Base-by-base conservation (phyloP, 1,140 invertebrate species). In the Trinorchestia longiramus region DNA sequence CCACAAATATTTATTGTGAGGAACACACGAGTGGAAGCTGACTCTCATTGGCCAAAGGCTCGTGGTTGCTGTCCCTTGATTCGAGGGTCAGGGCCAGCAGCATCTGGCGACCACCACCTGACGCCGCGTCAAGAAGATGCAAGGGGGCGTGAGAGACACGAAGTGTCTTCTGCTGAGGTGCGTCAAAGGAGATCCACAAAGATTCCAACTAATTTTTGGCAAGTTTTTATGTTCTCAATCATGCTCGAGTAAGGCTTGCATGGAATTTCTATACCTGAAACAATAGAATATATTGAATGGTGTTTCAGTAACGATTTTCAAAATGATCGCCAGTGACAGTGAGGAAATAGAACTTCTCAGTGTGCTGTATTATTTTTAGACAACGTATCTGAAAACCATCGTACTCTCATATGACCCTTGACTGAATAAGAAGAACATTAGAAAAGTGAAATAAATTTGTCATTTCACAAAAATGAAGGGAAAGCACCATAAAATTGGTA, bases 11-110 rank as follows among this genome's bases (percentile, higher is more conserved):
- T 90, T 90, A 15, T 28, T 28, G 88, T 90, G 15, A 42, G 88
- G n/a, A 90, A 90, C 43, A 90, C n/a, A 90, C 41, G 43, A 11
- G 88, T 4, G 88, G 41, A 90, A 43, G 88, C n/a, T 77, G 15
- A 23, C 6, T 90, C 41, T 1, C n/a, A 90, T 17, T 42, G 88
- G 88, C 88, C 88, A 43, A 42, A 90, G 15, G 23, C 88, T 36
- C 43, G 23, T 90, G 41, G 88, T 90, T 90, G 88, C 88, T 90
- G 88, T 43, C 44, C 92, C 92, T 44, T 15, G 36, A 0, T 40
- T 40, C 92, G 92, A 94, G 92, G 88, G 92, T 94, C 92, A 94
- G 36, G 92, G 92, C 92, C 28, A 94, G 47, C 92, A n/a, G 92
- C 92, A 94, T 45, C 41, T n/a, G 43, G 92, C 40, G 92, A n/a